Evolutionary conservation across 2,113 vertebrate species (phyloP).

Genomic region (Oncorhynchus nerka): DNA sequence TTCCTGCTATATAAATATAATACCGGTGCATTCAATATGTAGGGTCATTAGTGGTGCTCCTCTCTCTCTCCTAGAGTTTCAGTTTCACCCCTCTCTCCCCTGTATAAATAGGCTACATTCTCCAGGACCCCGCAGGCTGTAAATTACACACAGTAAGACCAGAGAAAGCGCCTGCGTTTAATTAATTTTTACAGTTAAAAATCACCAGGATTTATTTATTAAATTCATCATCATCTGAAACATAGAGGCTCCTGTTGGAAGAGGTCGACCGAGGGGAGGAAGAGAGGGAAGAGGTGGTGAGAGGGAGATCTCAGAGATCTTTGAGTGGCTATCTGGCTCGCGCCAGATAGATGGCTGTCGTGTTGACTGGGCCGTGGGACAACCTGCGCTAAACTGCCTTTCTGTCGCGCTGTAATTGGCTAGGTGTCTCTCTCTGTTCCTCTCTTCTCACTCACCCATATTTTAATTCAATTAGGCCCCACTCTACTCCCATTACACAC

Average conservation of each 20-base stretch:
- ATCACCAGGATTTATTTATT: slow-evolving; percentile 44
- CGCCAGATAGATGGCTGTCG: slow-evolving; percentile 87
- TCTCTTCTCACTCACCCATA: slow-evolving; percentile 53
- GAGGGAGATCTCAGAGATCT: background rate
- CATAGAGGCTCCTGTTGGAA: slow-evolving; percentile 31
- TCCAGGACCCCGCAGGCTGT: slow-evolving; percentile 2
- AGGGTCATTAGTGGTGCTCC: background rate
- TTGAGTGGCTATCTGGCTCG: slow-evolving; percentile 79
- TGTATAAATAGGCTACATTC: too few relatives aligned
- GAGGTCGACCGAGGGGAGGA: background rate
- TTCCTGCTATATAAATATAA: too few relatives aligned
- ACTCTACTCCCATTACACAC: slow-evolving; percentile 86
- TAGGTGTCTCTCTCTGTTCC: slow-evolving; percentile 80
- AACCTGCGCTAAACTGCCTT: slow-evolving; percentile 77
- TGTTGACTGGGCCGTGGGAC: slow-evolving; percentile 70
- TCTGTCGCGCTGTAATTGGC: slow-evolving; percentile 85
- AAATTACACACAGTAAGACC: slow-evolving; percentile 34
- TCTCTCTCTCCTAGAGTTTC: background rate
- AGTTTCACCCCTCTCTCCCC: too few relatives aligned
- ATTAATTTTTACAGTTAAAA: slow-evolving; percentile 45
- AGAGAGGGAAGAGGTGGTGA: background rate
- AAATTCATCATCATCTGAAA: slow-evolving; percentile 44
- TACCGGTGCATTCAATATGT: too few relatives aligned
- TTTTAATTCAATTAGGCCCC: slow-evolving; percentile 99
- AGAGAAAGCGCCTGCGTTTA: slow-evolving; percentile 20